Evolutionary conservation across 2,888 invertebrate genomes (phyloP), one percentile per base, ranked within the genome.

Genomic region (Linnaemya vulpina): DNA sequence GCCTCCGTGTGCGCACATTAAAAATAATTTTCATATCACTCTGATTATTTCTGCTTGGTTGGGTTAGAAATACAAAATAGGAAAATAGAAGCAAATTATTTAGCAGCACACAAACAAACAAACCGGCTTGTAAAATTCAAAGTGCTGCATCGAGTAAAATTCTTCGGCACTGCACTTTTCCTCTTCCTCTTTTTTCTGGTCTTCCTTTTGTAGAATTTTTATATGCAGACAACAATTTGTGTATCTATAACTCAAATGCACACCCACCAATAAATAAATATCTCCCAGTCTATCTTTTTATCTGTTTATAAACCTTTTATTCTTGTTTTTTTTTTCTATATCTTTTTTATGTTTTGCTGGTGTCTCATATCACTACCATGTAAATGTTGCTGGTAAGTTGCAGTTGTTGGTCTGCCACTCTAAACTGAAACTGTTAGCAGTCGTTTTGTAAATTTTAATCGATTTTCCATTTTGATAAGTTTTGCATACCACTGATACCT

Each of bases 381-480:
- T 68, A n/a, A n/a, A n/a, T 51, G 51, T n/a, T 60, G 55, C 51
- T 62, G 51, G 17, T 22, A 11, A 25, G n/a, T 58, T 71, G 20
- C 22, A 20, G 53, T n/a, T 58, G 22, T 35, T 76, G 46, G 51
- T 53, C 49, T 73, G n/a, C 62, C 55, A n/a, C 70, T 74, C 55
- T 79, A 79, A 79, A 73, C 71, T 60, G 30, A 73, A 80, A 73
- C 58, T 80, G 70, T 75, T 83, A 53, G 78, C 68, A 70, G 40
- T 55, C 67, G 62, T 71, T 79, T 73, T 84, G 80, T 62, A 83
- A 79, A 86, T 86, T 85, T 86, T 86, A 87, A 88, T 87, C 87
- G 87, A 87, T 87, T 88, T 88, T 86, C 80, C 86, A 88, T 87
- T 86, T 86, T 84, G 86, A 87, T 87, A 87, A 86, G 84, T 86